Percentiles rank a stretch among this genome's conserved stretches.
phyloP scores from a whole-genome alignment of 2,113 vertebrate genomes.

The Sclerurus mexicanus region DNA sequence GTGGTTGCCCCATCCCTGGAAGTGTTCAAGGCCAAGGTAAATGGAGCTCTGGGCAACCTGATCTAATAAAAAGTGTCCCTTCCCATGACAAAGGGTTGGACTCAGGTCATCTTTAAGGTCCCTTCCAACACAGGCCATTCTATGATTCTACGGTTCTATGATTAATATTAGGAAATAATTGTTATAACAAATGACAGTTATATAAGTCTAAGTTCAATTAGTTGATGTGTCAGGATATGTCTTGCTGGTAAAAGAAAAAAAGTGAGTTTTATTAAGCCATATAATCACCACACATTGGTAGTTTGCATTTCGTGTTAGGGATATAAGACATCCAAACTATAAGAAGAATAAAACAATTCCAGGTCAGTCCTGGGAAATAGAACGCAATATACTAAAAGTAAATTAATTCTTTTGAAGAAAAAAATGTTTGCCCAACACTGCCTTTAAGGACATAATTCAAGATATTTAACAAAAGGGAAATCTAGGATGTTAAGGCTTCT shows the following conservation, averaged over 20 bases:
- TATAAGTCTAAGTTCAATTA: not conserved
- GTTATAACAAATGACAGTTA: not conserved
- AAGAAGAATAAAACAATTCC: not conserved
- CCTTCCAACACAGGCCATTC: not conserved
- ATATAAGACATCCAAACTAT: not conserved
- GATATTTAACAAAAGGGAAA: not conserved
- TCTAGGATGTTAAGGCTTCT: not conserved
- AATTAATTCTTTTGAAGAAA: not conserved
- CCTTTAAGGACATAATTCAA: not conserved
- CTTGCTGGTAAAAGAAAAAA: not conserved
- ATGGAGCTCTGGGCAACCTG: not conserved
- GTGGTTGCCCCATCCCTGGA: not conserved
- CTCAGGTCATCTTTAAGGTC: not conserved
- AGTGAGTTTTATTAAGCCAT: not conserved
- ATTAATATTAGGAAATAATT: not conserved
- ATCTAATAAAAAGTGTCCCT: not conserved
- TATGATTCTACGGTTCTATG: not conserved
- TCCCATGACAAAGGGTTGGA: not conserved
- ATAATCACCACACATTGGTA: not conserved
- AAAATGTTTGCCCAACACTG: not conserved
- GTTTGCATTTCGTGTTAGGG: not conserved
- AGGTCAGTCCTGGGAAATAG: not conserved
- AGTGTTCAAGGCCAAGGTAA: not conserved
- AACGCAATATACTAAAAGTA: not conserved
- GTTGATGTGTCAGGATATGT: not conserved